These are phyloP conservation scores for Parauchenoglanis ngamensis DNA, from an alignment of 2,797 vertebrate genomes.

Conservation along the genomic window DNA sequence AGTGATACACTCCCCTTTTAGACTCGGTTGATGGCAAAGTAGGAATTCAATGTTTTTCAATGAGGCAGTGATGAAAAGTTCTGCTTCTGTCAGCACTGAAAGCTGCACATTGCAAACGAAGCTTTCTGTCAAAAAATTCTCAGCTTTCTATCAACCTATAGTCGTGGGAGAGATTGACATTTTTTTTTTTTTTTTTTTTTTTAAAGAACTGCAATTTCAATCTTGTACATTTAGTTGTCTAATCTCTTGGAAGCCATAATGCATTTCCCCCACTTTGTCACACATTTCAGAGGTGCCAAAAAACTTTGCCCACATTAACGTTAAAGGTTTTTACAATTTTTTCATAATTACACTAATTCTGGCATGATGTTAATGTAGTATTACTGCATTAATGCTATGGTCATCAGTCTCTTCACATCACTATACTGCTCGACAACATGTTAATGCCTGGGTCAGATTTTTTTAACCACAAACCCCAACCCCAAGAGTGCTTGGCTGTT, in stretches of 20 bases:
- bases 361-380: neutral
- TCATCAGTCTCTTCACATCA: neutral
- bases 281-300: neutral
- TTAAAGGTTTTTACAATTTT: neutral
- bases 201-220: slow-evolving; percentile 2
- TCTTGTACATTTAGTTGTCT: neutral
- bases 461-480: slow-evolving; percentile 12
- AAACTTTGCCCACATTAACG: neutral
- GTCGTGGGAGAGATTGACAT: neutral
- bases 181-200: neutral
- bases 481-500: neutral
- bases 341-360: neutral
- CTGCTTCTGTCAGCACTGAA: slow-evolving; percentile 17
- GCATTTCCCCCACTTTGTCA: neutral
- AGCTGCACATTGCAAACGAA: slow-evolving; percentile 2
- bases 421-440: neutral
- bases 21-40: neutral
- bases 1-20: neutral
- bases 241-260: neutral
- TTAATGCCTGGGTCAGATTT: neutral
- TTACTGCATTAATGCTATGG: neutral
- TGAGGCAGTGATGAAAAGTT: slow-evolving; percentile 15
- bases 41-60: slow-evolving; percentile 26
- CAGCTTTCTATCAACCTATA: neutral
- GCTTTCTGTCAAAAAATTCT: slow-evolving; percentile 15